A percentile compares a stretch with the other conserved stretches of the same genome.
These are phyloP conservation scores for Clusia tigrina DNA, from an alignment of 2,888 invertebrate genomes.

Conservation along the genomic window DNA sequence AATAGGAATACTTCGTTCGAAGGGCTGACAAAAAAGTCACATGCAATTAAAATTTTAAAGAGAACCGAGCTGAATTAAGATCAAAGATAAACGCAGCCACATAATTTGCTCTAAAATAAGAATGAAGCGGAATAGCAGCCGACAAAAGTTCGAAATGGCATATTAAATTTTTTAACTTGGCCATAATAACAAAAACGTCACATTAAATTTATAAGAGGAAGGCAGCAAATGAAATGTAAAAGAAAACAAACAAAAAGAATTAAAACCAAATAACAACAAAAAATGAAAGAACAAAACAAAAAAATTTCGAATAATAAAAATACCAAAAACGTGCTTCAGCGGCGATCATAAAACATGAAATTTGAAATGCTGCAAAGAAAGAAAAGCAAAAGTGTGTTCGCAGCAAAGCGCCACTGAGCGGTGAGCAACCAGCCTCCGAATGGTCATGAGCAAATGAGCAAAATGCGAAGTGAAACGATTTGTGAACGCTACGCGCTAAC, in stretches of 20 bases:
- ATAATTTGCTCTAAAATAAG: background rate
- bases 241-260: background rate
- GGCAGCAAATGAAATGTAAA: no score
- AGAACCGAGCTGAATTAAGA: background rate
- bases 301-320: background rate
- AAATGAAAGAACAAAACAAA: background rate
- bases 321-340: conserved; percentile 14
- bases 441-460: background rate
- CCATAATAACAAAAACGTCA: conserved; percentile 8
- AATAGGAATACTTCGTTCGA: background rate
- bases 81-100: background rate
- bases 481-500: conserved; percentile 31
- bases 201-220: conserved; percentile 3
- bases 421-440: background rate
- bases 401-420: background rate
- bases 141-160: conserved; percentile 8
- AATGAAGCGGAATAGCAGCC: conserved; percentile 2
- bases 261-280: no score
- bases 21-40: background rate
- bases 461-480: conserved; percentile 21
- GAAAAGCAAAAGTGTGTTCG: background rate
- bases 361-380: conserved; percentile 29
- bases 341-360: conserved; percentile 13
- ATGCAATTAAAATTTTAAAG: background rate
- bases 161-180: conserved; percentile 10